Evolutionary conservation across 2,888 invertebrate species (phyloP).

Genomic region (Conchocele bisecta): DNA sequence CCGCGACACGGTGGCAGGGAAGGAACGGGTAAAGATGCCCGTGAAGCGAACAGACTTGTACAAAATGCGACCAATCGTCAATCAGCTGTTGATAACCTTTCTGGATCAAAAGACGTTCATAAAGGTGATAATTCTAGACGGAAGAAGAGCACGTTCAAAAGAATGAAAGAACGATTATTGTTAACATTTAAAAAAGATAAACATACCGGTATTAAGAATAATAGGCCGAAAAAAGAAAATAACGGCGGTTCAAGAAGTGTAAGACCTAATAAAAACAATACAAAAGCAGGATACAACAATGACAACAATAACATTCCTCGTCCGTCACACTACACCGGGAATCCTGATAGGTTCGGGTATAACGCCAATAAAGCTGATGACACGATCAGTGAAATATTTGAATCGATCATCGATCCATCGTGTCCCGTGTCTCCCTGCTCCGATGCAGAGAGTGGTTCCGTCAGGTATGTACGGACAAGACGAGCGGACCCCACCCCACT

Average conservation of each 20-base stretch:
- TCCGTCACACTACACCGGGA: too few relatives aligned
- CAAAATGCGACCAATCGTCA: slow-evolving; percentile 40
- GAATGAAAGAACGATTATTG: slow-evolving; percentile 48
- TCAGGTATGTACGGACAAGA: not conserved
- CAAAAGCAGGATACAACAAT: too few relatives aligned
- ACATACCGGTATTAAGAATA: too few relatives aligned
- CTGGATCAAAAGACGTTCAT: not conserved
- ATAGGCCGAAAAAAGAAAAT: too few relatives aligned
- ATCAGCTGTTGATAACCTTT: slow-evolving; percentile 30
- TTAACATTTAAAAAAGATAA: slow-evolving; percentile 42
- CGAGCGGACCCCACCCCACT: slow-evolving; percentile 38
- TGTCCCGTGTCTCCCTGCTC: not conserved
- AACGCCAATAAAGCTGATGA: too few relatives aligned
- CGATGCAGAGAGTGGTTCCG: not conserved
- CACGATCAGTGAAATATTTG: too few relatives aligned
- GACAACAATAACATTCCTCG: too few relatives aligned
- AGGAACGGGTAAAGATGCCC: slow-evolving; percentile 41
- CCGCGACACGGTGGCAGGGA: slow-evolving; percentile 35
- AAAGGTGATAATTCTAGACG: slow-evolving; percentile 1
- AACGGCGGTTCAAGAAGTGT: too few relatives aligned
- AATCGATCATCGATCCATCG: slow-evolving; percentile 42
- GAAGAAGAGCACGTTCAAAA: slow-evolving; percentile 52
- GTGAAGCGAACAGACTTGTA: slow-evolving; percentile 51
- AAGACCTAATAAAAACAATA: too few relatives aligned
- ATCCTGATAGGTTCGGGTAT: too few relatives aligned